Conservation (phyloP, 1,140 invertebrate species). For the Achatina immaculata region DNA sequence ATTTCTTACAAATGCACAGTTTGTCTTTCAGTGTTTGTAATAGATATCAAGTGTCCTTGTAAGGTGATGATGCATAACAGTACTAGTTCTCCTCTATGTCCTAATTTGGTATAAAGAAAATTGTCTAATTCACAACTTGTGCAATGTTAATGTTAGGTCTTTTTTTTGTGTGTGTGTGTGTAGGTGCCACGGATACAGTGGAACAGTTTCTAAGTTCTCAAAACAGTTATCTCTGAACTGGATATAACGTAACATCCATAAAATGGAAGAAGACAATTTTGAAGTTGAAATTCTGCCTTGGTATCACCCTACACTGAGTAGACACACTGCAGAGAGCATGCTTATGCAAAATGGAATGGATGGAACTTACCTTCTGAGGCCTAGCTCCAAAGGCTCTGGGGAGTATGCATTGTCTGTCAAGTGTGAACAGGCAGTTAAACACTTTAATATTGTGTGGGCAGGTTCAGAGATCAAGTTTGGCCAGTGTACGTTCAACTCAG, state of each 20-base stretch:
- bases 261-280: constrained; percentile 27
- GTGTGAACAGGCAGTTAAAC: constrained; percentile 66
- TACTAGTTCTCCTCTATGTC: too few species aligned
- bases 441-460: constrained; percentile 57
- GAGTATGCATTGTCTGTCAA: constrained; percentile 66
- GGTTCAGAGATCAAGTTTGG: constrained; percentile 59
- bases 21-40: too few species aligned
- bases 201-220: too few species aligned
- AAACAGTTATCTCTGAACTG: too few species aligned
- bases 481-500: constrained; percentile 56
- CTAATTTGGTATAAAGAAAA: too few species aligned
- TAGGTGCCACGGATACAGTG: too few species aligned
- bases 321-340: constrained; percentile 66
- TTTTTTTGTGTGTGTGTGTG: too few species aligned
- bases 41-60: too few species aligned
- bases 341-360: constrained; percentile 64
- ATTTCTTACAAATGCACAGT: too few species aligned
- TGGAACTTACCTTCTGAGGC: constrained; percentile 63
- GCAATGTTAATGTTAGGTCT: too few species aligned
- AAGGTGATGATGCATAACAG: too few species aligned
- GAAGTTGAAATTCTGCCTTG: constrained; percentile 47
- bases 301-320: constrained; percentile 60
- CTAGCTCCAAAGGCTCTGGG: constrained; percentile 57
- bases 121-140: too few species aligned
- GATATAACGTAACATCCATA: background rate